Base-by-base conservation (phyloP, 1,140 invertebrate genomes). In the Musca vetustissima region DNA sequence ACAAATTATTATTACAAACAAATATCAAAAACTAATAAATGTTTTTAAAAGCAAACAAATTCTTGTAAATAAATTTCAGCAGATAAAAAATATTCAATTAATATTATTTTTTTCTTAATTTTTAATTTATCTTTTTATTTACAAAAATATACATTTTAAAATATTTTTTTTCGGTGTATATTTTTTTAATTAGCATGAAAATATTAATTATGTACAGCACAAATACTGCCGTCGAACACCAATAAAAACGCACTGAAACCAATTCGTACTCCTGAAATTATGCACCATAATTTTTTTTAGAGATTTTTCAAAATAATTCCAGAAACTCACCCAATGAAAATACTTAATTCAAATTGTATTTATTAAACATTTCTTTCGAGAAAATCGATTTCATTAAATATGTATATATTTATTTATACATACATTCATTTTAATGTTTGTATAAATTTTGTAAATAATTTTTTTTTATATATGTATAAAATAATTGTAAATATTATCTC, bases 1-100 rank as follows among this genome's bases (percentile, higher is more conserved):
- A 61, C 19, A 24, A 61, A 28, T 61, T 61, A 36, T 28, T 22
- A 22, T 2, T 61, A 28, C 17, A 25, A 14, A 17, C 4, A n/a
- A 15, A 43, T 36, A 66, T 0, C n/a, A 70, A 69, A 19, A 32
- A 32, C 21, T 19, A 57, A 49, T 64, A 70, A 64, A 66, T 67
- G 52, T 69, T 59, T 69, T 59, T 48, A 67, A 72, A 69, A 61
- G 14, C 55, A 53, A 66, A 67, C 67, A 72, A 69, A 71, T 69
- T 75, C 70, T 68, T 76, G 68, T 73, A 71, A 76, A 73, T 75
- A 76, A 74, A 72, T 74, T 73, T 72, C 72, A 70, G 72, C 71
- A 73, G 55, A 15, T 11, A 21, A 57, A 57, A 48, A 24, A 25
- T 28, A 64, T 69, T 19, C 17, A 57, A 17, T 43, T 57, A 48